Conservation (phyloP, 2,888 invertebrate species). For the Orthosia incerta region DNA sequence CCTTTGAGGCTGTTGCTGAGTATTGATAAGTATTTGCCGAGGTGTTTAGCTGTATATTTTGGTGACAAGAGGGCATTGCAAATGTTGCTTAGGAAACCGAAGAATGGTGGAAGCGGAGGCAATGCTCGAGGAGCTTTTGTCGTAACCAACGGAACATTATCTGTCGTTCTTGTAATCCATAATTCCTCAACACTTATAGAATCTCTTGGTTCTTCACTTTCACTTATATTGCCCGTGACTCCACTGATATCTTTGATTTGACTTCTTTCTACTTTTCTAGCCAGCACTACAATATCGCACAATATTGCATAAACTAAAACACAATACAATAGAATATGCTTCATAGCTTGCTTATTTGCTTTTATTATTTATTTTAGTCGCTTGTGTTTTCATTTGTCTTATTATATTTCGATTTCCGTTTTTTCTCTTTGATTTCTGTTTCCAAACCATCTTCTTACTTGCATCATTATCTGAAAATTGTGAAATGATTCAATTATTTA, state of each 20-base stretch:
- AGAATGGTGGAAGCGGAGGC: conserved; percentile 75
- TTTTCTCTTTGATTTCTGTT: conserved; percentile 75
- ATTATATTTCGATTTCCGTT: conserved; percentile 68
- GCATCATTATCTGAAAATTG: conserved; percentile 76
- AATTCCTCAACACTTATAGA: neutral
- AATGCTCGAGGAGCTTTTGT: conserved; percentile 36
- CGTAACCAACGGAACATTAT: neutral
- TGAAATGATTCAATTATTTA: conserved; percentile 11
- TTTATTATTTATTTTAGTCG: too few relatives aligned
- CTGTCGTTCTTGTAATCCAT: neutral
- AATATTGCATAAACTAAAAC: conserved; percentile 36
- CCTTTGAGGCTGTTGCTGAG: conserved; percentile 71
- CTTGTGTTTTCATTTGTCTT: conserved; percentile 12
- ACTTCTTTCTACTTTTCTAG: neutral
- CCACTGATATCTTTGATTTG: neutral
- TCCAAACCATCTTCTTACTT: conserved; percentile 73
- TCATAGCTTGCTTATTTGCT: conserved; percentile 34
- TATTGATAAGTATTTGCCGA: conserved; percentile 72
- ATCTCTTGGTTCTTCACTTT: neutral
- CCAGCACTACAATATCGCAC: conserved; percentile 2
- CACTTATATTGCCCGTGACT: neutral
- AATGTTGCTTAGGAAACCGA: conserved; percentile 76
- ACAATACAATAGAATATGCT: neutral
- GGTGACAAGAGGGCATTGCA: conserved; percentile 72
- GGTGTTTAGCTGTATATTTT: conserved; percentile 65